Base-by-base conservation (phyloP, 2,113 vertebrate genomes). In the Pluvianellus socialis region DNA sequence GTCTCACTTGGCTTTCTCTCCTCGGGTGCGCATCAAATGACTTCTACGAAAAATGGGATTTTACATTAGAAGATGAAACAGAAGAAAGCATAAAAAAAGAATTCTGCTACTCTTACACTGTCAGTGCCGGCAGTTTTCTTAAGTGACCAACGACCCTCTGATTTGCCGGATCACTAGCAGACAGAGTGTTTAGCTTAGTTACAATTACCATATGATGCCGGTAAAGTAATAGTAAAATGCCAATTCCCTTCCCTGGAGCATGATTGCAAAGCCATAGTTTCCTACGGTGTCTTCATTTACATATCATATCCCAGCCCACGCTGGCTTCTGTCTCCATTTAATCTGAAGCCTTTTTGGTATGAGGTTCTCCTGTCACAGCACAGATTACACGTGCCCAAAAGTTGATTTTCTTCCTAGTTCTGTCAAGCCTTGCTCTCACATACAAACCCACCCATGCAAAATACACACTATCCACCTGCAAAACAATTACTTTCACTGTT, bases 21-120 rank as follows among this genome's bases (percentile, higher is more conserved):
- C 99, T 98, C 10, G 99, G 99, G 83, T 99, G 99, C 11, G 99
- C 99, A 75, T 99, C 99, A 95, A 99, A 99, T 3, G 99, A 99
- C 97, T 99, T 99, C 99, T 99, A 73, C 1, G 9, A 76, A 61
- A 97, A 75, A 97, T 44, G 7, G 35, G 63, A 52, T 52, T 58
- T 92, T 28, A 58, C 79, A 85, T 89, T 17, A 83, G 27, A 59
- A 68, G 44, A 68, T 16, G 24, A 70, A 89, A 88, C 49, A 50
- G 58, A 50, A 24, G 40, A 33, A 72, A n/a, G 14, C 61, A 38
- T 14, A 44, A 72, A 44, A 44, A 72, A 17, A 55, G 13, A 21
- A 5, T 65, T 27, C 14, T 79, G 28, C 40, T 72, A 42, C 16
- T 56, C 23, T 65, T 9, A 50, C 17, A 12, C 32, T 24, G 17